Base-by-base conservation (phyloP, 2,797 vertebrate species). In the Notolabrus celidotus region DNA sequence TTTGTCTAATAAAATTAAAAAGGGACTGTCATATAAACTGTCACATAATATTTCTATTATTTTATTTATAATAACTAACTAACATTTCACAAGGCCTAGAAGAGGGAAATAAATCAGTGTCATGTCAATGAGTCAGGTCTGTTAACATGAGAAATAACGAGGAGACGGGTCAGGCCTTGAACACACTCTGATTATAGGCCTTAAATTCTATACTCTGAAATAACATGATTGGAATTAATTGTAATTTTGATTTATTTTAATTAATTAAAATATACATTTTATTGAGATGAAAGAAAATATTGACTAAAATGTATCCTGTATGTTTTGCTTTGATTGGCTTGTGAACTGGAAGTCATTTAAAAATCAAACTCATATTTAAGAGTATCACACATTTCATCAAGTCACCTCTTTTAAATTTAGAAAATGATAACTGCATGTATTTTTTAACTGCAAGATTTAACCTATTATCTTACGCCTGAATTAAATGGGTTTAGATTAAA, bases 41-140 rank as follows among this genome's bases (percentile, higher is more conserved):
- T 60, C 25, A 60, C 67, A 64, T 67, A 50, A 67, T 69, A 75
- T 55, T 65, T 60, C 22, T 15, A 2, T 0, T 45, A 9, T 77
- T 84, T 76, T 67, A 80, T 79, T 75, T 64, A 25, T 49, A 60
- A 80, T 68, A 75, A 66, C 46, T 72, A 68, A 83, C 69, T 57
- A 73, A 69, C 22, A 69, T 67, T 74, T 57, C 1, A 41, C 19
- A 62, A 19, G 51, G 19, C 22, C 49, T 25, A 7, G 33, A 17
- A 34, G 27, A 42, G 52, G 47, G 39, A 49, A 74, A 83, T 73
- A 8, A 74, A 74, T 83, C 34, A 64, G 36, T 80, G 67, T 65
- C 57, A 63, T 22, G 41, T 74, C 39, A 71, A 38, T 56, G 29
- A 53, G 10, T 75, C 19, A 36, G 52, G 27, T 67, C 45, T 22